Evolutionary conservation across 2,113 vertebrate species (phyloP).

Genomic region (Psilopsiagon aurifrons): DNA sequence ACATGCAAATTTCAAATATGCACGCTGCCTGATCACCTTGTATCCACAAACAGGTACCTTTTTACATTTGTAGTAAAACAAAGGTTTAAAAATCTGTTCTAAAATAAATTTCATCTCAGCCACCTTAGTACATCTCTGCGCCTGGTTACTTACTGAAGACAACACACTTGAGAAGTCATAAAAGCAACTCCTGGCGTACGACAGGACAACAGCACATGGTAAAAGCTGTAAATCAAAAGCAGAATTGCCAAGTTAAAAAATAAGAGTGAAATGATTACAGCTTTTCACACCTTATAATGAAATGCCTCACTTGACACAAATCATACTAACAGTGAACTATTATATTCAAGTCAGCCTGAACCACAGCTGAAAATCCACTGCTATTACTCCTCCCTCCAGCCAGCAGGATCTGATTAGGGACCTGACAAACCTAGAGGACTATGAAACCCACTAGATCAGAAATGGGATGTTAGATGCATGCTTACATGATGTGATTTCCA

Average conservation of each 20-base stretch:
- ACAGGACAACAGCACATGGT: not conserved
- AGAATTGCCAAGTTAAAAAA: not conserved
- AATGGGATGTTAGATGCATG: not conserved
- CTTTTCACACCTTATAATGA: not conserved
- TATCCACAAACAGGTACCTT: not conserved
- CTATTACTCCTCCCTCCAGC: not conserved
- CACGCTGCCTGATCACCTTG: not conserved
- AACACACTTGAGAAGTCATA: not conserved
- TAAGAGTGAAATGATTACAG: not conserved
- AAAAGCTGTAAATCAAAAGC: not conserved
- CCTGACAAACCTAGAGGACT: not conserved
- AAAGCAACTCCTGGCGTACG: not conserved
- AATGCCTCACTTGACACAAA: not conserved
- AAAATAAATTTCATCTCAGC: not conserved
- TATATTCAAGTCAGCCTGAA: not conserved
- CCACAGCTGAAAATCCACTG: not conserved
- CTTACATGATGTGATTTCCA: not conserved
- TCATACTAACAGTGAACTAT: not conserved
- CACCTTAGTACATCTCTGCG: not conserved
- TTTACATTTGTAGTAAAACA: not conserved
- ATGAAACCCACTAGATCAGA: not conserved
- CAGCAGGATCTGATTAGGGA: not conserved
- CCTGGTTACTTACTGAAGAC: not conserved
- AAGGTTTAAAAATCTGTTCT: not conserved
- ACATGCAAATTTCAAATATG: not conserved